phyloP scores from a whole-genome alignment of 1,140 invertebrate genomes.

The Homalodisca vitripennis region DNA sequence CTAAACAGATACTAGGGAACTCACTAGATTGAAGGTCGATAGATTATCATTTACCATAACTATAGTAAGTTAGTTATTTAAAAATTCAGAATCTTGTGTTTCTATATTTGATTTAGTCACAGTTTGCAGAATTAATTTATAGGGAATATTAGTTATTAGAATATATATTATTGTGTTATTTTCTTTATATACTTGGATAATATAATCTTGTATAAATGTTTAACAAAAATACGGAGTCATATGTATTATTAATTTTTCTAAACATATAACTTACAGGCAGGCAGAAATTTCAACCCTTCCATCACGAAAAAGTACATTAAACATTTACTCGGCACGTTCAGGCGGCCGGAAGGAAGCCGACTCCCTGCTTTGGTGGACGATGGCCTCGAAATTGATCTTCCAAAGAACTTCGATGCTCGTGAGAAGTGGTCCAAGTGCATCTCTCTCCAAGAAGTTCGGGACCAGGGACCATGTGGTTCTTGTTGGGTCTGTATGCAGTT shows the following conservation, averaged over 20 bases:
- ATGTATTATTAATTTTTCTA: background rate
- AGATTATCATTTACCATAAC: no score
- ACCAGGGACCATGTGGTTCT: conserved; percentile 67
- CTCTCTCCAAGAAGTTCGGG: conserved; percentile 71
- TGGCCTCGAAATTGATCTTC: conserved; percentile 51
- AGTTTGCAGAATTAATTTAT: background rate
- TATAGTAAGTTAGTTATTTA: no score
- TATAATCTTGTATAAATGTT: background rate
- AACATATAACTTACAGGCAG: conserved; percentile 21
- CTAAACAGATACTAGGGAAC: no score
- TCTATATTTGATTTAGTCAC: background rate
- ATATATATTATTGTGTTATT: background rate
- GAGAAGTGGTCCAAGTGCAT: conserved; percentile 80
- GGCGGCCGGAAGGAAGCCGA: background rate
- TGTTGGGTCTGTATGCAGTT: conserved; percentile 58
- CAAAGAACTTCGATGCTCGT: conserved; percentile 72
- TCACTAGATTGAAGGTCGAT: no score
- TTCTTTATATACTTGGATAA: background rate
- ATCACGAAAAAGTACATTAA: conserved; percentile 10
- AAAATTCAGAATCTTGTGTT: background rate
- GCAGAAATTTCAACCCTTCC: conserved; percentile 2
- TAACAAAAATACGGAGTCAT: background rate
- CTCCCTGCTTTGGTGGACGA: background rate
- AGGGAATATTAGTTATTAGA: background rate
- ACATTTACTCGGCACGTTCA: background rate